phyloP scores from a whole-genome alignment of 2,888 invertebrate species.

The Lasius platythorax region DNA sequence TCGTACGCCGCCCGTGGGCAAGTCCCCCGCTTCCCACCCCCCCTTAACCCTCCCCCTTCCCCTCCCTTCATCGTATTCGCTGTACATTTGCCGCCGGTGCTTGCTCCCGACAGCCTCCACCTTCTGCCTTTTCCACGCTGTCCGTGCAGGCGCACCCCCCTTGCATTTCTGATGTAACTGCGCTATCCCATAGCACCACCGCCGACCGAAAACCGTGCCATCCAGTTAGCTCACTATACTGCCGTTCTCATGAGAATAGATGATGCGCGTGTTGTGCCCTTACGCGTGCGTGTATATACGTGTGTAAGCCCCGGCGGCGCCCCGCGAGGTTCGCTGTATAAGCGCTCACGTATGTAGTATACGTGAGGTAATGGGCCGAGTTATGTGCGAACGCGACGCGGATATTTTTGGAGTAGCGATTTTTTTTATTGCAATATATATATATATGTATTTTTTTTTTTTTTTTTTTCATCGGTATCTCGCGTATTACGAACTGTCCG shows the following conservation, averaged over 20 bases:
- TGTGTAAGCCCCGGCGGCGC: conserved; percentile 23
- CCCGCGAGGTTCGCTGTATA: conserved; percentile 32
- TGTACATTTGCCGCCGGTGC: conserved; percentile 75
- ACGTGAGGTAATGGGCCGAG: conserved; percentile 46
- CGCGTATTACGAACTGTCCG: background rate
- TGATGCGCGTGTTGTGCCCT: conserved; percentile 60
- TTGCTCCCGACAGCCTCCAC: conserved; percentile 52
- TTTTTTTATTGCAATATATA: conserved; percentile 23
- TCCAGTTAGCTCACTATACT: conserved; percentile 73
- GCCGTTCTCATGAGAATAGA: conserved; percentile 72
- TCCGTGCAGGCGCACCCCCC: conserved; percentile 66
- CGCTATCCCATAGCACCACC: conserved; percentile 76
- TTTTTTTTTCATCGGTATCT: background rate
- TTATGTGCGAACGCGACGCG: conserved; percentile 34
- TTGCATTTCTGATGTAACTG: conserved; percentile 83
- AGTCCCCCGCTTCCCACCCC: conserved; percentile 64
- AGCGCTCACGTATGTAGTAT: conserved; percentile 36
- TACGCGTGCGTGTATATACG: conserved; percentile 52
- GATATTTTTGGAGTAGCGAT: conserved; percentile 47
- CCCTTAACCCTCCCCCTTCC: conserved; percentile 20
- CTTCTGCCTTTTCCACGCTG: conserved; percentile 68
- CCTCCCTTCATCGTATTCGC: conserved; percentile 64
- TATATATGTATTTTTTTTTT: background rate
- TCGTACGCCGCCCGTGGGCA: conserved; percentile 68
- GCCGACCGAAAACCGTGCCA: conserved; percentile 75